Conservation (phyloP, 1,140 invertebrate genomes). For the Hesperophylax magnus region DNA sequence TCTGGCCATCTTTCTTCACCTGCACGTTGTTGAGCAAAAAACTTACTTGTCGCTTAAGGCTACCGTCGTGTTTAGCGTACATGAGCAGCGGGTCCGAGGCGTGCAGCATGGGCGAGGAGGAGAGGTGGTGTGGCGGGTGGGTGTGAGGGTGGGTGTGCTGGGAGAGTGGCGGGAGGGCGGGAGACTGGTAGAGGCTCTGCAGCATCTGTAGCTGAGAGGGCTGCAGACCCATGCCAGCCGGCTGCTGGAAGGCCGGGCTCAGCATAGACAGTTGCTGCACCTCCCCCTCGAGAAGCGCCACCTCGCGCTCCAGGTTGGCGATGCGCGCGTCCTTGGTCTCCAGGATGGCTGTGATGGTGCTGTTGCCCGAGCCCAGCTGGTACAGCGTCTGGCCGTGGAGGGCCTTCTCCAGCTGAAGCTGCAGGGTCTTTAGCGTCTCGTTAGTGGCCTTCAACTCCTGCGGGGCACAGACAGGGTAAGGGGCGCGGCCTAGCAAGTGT, state of each 20-base stretch:
- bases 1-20: conserved; percentile 78
- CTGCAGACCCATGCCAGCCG: too few species aligned
- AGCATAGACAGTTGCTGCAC: conserved; percentile 69
- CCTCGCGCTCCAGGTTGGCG: conserved; percentile 86
- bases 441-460: conserved; percentile 87
- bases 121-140: conserved; percentile 69
- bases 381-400: conserved; percentile 75
- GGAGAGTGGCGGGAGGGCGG: conserved; percentile 64
- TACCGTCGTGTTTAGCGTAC: conserved; percentile 75
- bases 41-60: conserved; percentile 87
- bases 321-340: conserved; percentile 90
- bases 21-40: conserved; percentile 83
- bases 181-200: conserved; percentile 61
- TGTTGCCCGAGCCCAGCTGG: conserved; percentile 77
- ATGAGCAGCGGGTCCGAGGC: conserved; percentile 63
- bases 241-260: conserved; percentile 59
- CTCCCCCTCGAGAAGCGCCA: conserved; percentile 81
- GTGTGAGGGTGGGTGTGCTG: conserved; percentile 69
- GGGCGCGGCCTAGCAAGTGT: conserved; percentile 18
- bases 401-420: conserved; percentile 82
- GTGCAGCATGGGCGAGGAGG: conserved; percentile 61
- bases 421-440: conserved; percentile 84
- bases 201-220: too few species aligned
- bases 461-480: conserved; percentile 43
- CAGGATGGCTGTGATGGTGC: conserved; percentile 82